These are phyloP conservation scores for Pithys albifrons DNA, from an alignment of 2,113 vertebrate species.

Conservation along the genomic window DNA sequence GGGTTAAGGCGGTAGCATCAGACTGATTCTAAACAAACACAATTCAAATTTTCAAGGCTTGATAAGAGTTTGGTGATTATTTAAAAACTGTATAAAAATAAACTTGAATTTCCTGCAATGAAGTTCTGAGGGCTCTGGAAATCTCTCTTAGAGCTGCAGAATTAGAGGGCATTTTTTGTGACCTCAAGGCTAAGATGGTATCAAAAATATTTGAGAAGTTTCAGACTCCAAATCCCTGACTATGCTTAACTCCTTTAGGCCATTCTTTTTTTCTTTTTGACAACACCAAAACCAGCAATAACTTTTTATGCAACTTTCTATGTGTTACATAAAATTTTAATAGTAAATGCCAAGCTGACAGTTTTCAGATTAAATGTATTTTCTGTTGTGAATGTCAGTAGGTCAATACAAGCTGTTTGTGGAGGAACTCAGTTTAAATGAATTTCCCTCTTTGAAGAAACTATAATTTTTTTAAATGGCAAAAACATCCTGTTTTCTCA, in stretches of 20 bases:
- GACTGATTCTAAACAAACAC: not conserved
- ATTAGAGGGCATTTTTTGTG: not conserved
- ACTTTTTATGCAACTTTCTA: not conserved
- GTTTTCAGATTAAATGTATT: not conserved
- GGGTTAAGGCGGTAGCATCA: not conserved
- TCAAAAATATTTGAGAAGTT: not conserved
- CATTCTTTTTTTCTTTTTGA: not conserved
- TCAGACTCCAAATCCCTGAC: not conserved
- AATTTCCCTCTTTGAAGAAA: not conserved
- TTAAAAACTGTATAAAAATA: not conserved
- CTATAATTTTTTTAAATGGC: not conserved
- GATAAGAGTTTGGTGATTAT: not conserved
- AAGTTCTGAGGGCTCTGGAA: not conserved
- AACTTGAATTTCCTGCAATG: not conserved
- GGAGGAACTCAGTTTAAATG: not conserved
- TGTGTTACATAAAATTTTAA: not conserved
- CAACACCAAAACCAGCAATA: not conserved
- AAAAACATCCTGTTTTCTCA: not conserved
- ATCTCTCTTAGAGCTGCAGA: not conserved
- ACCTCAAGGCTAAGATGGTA: not conserved
- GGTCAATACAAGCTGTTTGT: conserved; percentile 23
- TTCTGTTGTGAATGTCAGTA: not conserved
- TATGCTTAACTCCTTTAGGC: not conserved
- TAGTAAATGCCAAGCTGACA: conserved; percentile 3
- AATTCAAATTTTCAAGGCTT: not conserved